These are phyloP conservation scores for Cheilosia scutellata DNA, from an alignment of 2,888 invertebrate species.

Conservation along the genomic window DNA sequence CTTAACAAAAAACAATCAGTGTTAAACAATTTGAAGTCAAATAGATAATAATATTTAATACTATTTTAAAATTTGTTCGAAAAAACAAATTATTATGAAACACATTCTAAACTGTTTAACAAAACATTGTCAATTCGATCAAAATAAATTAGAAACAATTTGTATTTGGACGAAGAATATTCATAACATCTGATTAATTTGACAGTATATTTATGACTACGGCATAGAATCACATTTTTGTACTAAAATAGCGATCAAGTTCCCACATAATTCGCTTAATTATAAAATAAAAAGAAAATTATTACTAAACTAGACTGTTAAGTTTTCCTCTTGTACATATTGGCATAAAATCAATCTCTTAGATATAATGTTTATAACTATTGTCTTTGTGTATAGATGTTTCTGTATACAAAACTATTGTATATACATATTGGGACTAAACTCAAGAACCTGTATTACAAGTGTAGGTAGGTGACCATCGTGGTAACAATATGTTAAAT, in stretches of 20 bases:
- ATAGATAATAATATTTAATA: slow-evolving; percentile 66
- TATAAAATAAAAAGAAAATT: slow-evolving; percentile 8
- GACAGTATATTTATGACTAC: slow-evolving; percentile 7
- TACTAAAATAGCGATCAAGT: slow-evolving; percentile 51
- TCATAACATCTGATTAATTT: slow-evolving; percentile 16
- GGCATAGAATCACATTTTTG: slow-evolving; percentile 51
- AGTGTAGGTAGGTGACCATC: slow-evolving; percentile 23
- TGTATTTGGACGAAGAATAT: slow-evolving; percentile 19
- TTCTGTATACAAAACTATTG: slow-evolving; percentile 28
- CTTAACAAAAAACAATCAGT: slow-evolving; percentile 74
- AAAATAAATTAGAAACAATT: slow-evolving; percentile 17
- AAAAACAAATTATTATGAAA: slow-evolving; percentile 13
- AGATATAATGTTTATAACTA: slow-evolving; percentile 30
- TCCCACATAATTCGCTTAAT: slow-evolving; percentile 54
- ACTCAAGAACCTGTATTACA: slow-evolving; percentile 44
- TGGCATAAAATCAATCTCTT: slow-evolving; percentile 29
- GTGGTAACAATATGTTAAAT: slow-evolving; percentile 26
- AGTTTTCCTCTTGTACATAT: slow-evolving; percentile 53
- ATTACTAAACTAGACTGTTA: slow-evolving; percentile 38
- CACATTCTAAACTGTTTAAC: slow-evolving; percentile 32
- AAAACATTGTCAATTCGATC: slow-evolving; percentile 45
- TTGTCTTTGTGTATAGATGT: neutral
- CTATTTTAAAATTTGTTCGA: slow-evolving; percentile 19
- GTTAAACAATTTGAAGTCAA: slow-evolving; percentile 67
- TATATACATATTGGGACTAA: slow-evolving; percentile 42